Base-by-base conservation (phyloP, 2,113 vertebrate genomes). In the Andinoacara biseriatus region DNA sequence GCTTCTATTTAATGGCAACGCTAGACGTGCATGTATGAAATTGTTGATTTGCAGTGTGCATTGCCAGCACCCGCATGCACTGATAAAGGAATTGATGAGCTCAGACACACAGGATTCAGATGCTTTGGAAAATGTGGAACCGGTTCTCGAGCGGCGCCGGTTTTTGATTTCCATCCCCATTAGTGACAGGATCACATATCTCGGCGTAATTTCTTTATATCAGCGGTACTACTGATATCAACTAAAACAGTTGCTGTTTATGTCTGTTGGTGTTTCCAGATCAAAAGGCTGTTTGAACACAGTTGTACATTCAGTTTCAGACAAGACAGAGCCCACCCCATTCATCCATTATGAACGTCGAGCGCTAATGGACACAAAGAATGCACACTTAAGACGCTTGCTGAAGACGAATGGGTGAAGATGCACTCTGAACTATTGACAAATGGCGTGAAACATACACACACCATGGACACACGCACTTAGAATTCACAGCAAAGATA, bases 361-460 rank as follows among this genome's bases (percentile, higher is more conserved):
- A 87, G 81, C 93, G 88, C 86, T 80, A 83, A 91, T 86, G 84
- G 78, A 90, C 90, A 81, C 83, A 76, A 92, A 92, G 93, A 95
- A 93, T 93, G 88, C 90, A 82, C 89, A 82, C 84, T 91, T 79
- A 88, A 90, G 88, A 91, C 15, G 56, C 84, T 87, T 6, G 75
- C 86, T 52, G 49, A 92, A 92, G 91, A 94, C 40, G 57, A 91
- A 94, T 91, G 89, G 82, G 83, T 63, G 83, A 90, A 92, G 91
- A 92, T 90, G 90, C 94, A 92, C 92, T 92, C 92, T 93, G 92
- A 94, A 92, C 92, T 93, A 88, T 90, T 93, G 93, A 94, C 93
- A 92, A 95, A 93, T 93, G 94, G 87, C 49, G 26, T 85, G 82
- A 93, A 80, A 89, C 85, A 89, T 86, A 81, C 74, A 83, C 74